Base-by-base conservation (phyloP, 2,888 invertebrate species). In the Ormyrus labotus region DNA sequence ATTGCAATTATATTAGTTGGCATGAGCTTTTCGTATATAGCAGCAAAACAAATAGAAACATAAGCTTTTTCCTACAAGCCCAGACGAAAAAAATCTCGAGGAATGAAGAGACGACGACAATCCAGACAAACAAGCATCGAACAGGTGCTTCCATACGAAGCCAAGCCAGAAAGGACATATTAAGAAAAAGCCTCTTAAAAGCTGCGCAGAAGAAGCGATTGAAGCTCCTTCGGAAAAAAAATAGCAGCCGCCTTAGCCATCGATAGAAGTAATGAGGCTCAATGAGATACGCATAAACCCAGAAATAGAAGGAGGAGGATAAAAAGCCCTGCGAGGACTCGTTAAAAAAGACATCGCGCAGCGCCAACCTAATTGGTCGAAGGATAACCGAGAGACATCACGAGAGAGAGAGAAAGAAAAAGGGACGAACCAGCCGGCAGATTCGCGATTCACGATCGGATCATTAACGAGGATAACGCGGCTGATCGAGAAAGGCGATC, bases 401-500 rank as follows among this genome's bases (percentile, higher is more conserved):
- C 47, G 61, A 69, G 58, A 13, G 13, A 19, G 50, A 63, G 19
- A 69, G 13, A 69, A 34, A n/a, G 34, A 13, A 10, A 47, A 13
- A 57, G 34, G 13, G 51, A 8, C 47, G 77, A 5, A 45, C 50
- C 9, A 34, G 61, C 5, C 8, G 73, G 67, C 78, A 82, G 81
- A 83, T 84, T 73, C 83, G 81, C 84, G 83, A 84, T 84, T 84
- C 84, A 84, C 83, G 84, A 83, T 83, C 84, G 83, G 81, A 82
- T 85, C 85, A 84, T 85, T 85, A 84, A 64, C 69, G 81, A 77
- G 68, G 63, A 70, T 70, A 65, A 48, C 58, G 61, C 57, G 19
- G 67, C 58, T n/a, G 78, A 81, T 72, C 82, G 81, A 81, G 82
- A 83, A 85, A 83, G 84, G 85, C 83, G 78, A 83, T 83, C 83